Evolutionary conservation across 2,888 invertebrate genomes (phyloP).

Genomic region (Archaeoteleia sp.): DNA sequence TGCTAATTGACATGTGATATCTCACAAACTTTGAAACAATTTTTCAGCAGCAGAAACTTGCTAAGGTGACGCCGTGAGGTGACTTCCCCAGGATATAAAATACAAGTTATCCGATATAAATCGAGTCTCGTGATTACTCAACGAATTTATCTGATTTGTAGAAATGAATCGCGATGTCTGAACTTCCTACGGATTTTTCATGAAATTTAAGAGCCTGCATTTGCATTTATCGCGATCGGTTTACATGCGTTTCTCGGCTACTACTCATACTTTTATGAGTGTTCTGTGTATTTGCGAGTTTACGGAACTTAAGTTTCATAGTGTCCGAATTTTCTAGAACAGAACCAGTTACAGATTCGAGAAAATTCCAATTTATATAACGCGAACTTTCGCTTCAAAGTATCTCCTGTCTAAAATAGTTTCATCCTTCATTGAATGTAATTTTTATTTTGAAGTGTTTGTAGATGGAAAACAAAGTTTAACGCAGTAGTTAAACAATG

Average conservation of each 20-base stretch:
- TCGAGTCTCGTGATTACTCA: slow-evolving; percentile 34
- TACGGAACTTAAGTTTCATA: slow-evolving; percentile 45
- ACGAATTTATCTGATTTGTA: slow-evolving; percentile 35
- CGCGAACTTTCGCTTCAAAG: slow-evolving; percentile 21
- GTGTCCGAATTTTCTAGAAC: slow-evolving; percentile 30
- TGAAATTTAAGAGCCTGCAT: slow-evolving; percentile 39
- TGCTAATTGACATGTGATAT: too few relatives aligned
- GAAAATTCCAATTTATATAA: slow-evolving; percentile 17
- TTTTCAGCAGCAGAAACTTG: slow-evolving; percentile 4
- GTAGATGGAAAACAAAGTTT: too few relatives aligned
- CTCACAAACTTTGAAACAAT: slow-evolving; percentile 17
- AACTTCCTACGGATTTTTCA: slow-evolving; percentile 44
- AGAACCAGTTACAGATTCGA: slow-evolving; percentile 7
- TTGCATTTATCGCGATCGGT: slow-evolving; percentile 44
- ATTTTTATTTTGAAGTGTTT: too few relatives aligned
- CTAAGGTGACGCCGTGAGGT: not conserved
- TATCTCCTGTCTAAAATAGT: slow-evolving; percentile 19
- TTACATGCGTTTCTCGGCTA: slow-evolving; percentile 46
- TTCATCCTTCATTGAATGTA: slow-evolving; percentile 15
- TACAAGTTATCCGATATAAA: slow-evolving; percentile 23
- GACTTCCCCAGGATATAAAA: slow-evolving; percentile 22
- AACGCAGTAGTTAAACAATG: too few relatives aligned
- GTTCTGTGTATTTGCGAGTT: slow-evolving; percentile 39
- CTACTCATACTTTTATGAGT: slow-evolving; percentile 40
- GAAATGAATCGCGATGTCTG: slow-evolving; percentile 43